These are phyloP conservation scores for Pygathrix nemaeus DNA, from an alignment of 2,113 vertebrate genomes.

Conservation along the genomic window DNA sequence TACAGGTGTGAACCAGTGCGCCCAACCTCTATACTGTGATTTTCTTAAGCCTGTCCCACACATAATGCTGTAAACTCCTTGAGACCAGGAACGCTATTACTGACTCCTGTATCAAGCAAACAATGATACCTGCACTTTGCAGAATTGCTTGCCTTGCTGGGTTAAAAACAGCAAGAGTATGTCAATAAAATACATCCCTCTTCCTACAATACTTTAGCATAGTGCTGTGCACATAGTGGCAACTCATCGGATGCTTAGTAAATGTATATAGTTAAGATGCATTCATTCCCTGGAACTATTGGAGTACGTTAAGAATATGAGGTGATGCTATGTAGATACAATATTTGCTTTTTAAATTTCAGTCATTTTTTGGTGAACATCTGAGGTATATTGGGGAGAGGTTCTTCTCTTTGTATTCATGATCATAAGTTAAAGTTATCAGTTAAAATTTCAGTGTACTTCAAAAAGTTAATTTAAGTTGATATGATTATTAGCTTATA, in stretches of 20 bases:
- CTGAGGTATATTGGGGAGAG: neutral
- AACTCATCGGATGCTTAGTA: neutral
- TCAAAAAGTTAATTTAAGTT: constrained; percentile 1
- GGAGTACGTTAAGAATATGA: neutral
- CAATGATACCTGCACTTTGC: neutral
- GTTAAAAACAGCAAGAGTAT: neutral
- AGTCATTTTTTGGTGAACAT: neutral
- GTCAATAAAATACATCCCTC: neutral
- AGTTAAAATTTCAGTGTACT: neutral
- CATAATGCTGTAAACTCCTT: neutral
- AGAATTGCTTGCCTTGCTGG: neutral
- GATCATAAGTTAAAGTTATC: neutral
- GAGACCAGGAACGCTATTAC: neutral
- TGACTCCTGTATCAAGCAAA: fast-evolving
- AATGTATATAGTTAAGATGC: neutral
- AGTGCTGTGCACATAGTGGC: neutral
- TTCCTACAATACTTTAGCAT: neutral
- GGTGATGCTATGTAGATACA: neutral
- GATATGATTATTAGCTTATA: neutral
- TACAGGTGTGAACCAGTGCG: too few species aligned
- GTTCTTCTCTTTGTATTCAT: neutral
- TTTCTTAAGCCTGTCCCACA: neutral
- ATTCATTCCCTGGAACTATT: neutral
- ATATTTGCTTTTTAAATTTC: neutral
- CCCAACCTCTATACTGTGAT: neutral